Base-by-base conservation (phyloP, 1,140 invertebrate genomes). In the Cydia amplana region DNA sequence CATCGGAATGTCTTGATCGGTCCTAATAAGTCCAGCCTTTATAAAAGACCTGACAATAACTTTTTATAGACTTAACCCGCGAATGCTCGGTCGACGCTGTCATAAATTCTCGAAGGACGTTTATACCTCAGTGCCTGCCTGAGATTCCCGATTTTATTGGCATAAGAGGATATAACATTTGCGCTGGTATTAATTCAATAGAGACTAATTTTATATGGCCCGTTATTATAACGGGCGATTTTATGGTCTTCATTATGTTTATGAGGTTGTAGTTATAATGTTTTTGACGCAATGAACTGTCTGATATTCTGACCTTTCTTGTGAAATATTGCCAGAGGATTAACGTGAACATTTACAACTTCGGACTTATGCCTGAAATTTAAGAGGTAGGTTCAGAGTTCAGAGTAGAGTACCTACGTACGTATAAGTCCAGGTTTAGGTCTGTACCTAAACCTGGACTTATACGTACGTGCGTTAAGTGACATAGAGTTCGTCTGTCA, bases 71-170 rank as follows among this genome's bases (percentile, higher is more conserved):
- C 74, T 72, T 63, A 75, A 72, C 65, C 72, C 65, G 70, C 60
- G 77, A 80, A 75, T 76, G 75, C 74, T 77, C 73, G 49, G 67
- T 60, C 25, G 67, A 60, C 75, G 73, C 78, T 78, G 78, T 73
- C 77, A 74, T 80, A 78, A 80, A 80, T 78, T 75, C 36, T 74
- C 14, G 16, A 72, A 75, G 51, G 79, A 77, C 79, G 74, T 78
- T 80, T 74, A 80, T 64, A 70, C 70, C 73, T 28, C 75, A 60
- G 60, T 32, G 55, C 74, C 75, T 46, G 74, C 73, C 75, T 40
- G 75, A 80, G 75, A 76, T 73, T 76, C 75, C 77, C 72, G 49
- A 49, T 77, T 80, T 70, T 80, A 78, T 78, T 80, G 73, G 75
- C 73, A 78, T 73, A 64, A 78, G 28, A 70, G 65, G 77, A 75